These are phyloP conservation scores for Tethya wilhelma DNA, from an alignment of 37 sponge, comb jelly and placozoan species.

Conservation along the genomic window DNA sequence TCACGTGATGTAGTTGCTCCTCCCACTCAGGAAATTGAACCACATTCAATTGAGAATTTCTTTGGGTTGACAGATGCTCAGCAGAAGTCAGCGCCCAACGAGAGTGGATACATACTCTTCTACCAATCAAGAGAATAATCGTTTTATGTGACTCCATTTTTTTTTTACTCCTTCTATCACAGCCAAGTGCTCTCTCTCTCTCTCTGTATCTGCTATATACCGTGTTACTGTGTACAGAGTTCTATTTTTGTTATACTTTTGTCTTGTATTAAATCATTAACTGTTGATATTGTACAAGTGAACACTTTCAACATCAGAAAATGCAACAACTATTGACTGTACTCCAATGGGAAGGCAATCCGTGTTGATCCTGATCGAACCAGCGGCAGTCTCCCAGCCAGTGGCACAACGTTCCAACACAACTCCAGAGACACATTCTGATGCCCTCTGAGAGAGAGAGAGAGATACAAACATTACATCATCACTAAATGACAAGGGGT, in stretches of 20 bases:
- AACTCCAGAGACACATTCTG: conserved; percentile 74
- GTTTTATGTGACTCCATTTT: background rate
- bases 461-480: background rate
- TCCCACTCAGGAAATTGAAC: conserved; percentile 77
- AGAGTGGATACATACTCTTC: conserved; percentile 95
- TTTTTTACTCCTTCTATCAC: background rate
- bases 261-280: background rate
- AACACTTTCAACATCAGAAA: too few species aligned
- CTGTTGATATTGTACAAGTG: background rate
- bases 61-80: conserved; percentile 88
- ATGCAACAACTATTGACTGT: too few species aligned
- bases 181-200: background rate
- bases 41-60: conserved; percentile 89
- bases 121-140: conserved; percentile 79
- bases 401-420: conserved; percentile 93
- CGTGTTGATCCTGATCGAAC: conserved; percentile 29
- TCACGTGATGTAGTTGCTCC: background rate
- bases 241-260: too few species aligned
- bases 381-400: conserved; percentile 86
- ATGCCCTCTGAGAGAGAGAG: conserved; percentile 64
- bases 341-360: conserved; percentile 48
- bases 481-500: background rate
- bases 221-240: too few species aligned
- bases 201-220: background rate
- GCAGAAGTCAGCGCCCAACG: conserved; percentile 64